Conservation (phyloP, 2,888 invertebrate genomes). For the Lissocephala sabroskyi region DNA sequence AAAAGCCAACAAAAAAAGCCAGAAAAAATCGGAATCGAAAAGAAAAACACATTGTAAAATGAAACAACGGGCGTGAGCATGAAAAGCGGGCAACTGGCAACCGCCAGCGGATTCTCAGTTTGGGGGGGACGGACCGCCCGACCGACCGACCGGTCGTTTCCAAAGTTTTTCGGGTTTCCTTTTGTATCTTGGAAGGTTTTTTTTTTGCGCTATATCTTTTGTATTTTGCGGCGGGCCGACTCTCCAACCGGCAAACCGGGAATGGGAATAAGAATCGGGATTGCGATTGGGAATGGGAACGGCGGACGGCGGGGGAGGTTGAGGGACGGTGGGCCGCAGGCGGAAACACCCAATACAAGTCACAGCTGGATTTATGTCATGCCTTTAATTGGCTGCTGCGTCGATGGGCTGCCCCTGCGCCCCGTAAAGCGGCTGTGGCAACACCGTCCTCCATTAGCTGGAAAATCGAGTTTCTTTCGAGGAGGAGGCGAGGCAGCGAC, state of each 20-base stretch:
- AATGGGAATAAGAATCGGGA: too few species aligned
- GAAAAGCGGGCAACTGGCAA: slow-evolving; percentile 43
- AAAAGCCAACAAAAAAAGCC: slow-evolving; percentile 18
- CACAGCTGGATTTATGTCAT: slow-evolving; percentile 72
- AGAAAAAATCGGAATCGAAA: neutral
- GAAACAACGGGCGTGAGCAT: slow-evolving; percentile 58
- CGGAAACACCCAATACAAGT: slow-evolving; percentile 73
- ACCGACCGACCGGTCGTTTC: slow-evolving; percentile 24
- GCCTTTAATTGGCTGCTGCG: slow-evolving; percentile 72
- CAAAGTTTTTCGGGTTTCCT: slow-evolving; percentile 47
- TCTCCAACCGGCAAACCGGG: neutral
- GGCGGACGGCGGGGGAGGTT: too few species aligned
- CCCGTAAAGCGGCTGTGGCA: slow-evolving; percentile 21
- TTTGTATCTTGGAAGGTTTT: too few species aligned
- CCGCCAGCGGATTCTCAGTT: slow-evolving; percentile 12
- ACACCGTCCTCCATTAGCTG: slow-evolving; percentile 56
- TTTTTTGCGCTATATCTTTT: slow-evolving; percentile 49
- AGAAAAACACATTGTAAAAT: slow-evolving; percentile 37
- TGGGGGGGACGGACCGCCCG: slow-evolving; percentile 10
- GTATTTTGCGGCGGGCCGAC: too few species aligned
- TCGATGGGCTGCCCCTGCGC: slow-evolving; percentile 28
- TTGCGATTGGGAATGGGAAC: too few species aligned
- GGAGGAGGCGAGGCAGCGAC: too few species aligned
- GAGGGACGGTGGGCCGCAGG: slow-evolving; percentile 66
- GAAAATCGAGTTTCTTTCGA: slow-evolving; percentile 62